Conservation (phyloP, 2,888 invertebrate genomes). For the Dorcus parallelipipedus region DNA sequence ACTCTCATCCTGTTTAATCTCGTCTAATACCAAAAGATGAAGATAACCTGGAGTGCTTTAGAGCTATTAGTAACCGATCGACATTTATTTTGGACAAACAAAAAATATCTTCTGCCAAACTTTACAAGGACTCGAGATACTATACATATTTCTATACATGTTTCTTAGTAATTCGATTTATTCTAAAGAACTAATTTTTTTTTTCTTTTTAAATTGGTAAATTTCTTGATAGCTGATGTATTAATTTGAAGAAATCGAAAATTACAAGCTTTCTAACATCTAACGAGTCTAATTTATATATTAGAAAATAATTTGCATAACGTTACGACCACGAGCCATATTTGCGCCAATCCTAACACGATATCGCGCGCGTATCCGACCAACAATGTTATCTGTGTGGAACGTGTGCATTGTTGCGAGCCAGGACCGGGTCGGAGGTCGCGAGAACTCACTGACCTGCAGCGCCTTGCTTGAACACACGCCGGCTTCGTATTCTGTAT, state of each 20-base stretch:
- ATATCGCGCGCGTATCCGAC: slow-evolving; percentile 24
- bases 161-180: too few species aligned
- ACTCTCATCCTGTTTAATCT: too few species aligned
- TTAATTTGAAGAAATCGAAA: not conserved
- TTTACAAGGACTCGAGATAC: too few species aligned
- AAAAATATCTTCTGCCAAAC: too few species aligned
- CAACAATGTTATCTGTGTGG: slow-evolving; percentile 32
- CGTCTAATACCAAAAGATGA: too few species aligned
- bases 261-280: slow-evolving; percentile 11
- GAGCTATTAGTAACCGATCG: too few species aligned
- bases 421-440: slow-evolving; percentile 40
- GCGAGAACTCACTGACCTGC: slow-evolving; percentile 48
- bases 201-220: too few species aligned
- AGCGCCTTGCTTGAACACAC: slow-evolving; percentile 34
- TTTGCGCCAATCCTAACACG: slow-evolving; percentile 10
- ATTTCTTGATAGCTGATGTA: too few species aligned
- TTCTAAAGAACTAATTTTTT: too few species aligned
- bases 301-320: slow-evolving; percentile 24
- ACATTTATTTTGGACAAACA: too few species aligned
- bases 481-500: slow-evolving; percentile 16
- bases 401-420: slow-evolving; percentile 38
- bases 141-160: too few species aligned
- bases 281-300: slow-evolving; percentile 18
- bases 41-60: too few species aligned
- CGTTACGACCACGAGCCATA: slow-evolving; percentile 19